Conservation (phyloP, 2,113 vertebrate species). For the Pachyramphus minor region DNA sequence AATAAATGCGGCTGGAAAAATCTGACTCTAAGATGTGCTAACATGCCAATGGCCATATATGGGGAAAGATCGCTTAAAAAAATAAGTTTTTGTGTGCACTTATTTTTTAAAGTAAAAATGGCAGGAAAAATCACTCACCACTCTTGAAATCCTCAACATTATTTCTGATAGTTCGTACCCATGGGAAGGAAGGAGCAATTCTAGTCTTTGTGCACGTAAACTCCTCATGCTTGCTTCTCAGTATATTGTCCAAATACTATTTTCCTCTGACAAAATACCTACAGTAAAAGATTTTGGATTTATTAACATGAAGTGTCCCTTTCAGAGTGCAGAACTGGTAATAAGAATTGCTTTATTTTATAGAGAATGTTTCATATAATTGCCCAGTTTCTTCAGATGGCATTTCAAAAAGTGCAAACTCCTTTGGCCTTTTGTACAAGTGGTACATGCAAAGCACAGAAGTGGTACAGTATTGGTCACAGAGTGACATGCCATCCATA, state of each 20-base stretch:
- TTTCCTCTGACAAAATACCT: constrained; percentile 38
- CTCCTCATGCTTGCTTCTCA: not conserved
- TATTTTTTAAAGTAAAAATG: not conserved
- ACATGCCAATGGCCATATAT: not conserved
- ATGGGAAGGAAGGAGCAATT: not conserved
- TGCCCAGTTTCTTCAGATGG: constrained; percentile 47
- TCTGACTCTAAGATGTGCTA: not conserved
- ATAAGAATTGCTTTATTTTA: constrained; percentile 51
- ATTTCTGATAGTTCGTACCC: constrained; percentile 15
- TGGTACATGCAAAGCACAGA: not conserved
- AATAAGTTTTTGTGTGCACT: not conserved
- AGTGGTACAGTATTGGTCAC: not conserved
- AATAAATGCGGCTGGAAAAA: not conserved
- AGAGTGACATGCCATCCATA: not conserved
- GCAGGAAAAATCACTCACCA: not conserved
- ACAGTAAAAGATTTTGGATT: constrained; percentile 27
- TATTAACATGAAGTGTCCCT: constrained; percentile 35
- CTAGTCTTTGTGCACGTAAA: not conserved
- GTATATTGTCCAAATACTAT: constrained; percentile 2
- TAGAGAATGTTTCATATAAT: constrained; percentile 33
- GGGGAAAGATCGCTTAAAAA: not conserved
- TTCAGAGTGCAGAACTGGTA: constrained; percentile 36
- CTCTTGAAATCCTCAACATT: constrained; percentile 7
- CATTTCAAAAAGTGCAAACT: constrained; percentile 47
- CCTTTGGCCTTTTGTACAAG: not conserved